Evolutionary conservation across 2,888 invertebrate species (phyloP), one percentile per base, ranked within the genome.

Genomic region (Ectobius pallidus): DNA sequence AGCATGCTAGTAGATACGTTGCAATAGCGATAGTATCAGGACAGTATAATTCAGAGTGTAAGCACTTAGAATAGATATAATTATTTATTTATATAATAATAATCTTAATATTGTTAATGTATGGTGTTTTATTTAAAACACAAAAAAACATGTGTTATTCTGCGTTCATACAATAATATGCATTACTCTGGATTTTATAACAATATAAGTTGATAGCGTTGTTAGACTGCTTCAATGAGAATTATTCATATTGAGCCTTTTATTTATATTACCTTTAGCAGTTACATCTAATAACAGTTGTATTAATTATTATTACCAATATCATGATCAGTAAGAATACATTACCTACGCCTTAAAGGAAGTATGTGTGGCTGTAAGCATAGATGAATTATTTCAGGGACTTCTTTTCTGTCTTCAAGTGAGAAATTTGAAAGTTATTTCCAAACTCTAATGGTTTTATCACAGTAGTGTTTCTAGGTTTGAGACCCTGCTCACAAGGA

Each of bases 51-150:
- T 3, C n/a, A 22, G 22, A 22, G n/a, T 25, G 65, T 18, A 65
- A 65, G 30, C 44, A 46, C n/a, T 4, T 65, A 46, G 65, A 3
- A n/a, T 44, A 65, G 65, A 16, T 65, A 46, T 46, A 18, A 65
- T 65, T 65, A 34, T 34, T 65, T 34, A 65, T 63, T 39, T 20
- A 16, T 34, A 61, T 61, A 20, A 62, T 62, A n/a, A 65, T 65
- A 16, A 65, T 65, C 16, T 18, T 65, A 9, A 22, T 42, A 65
- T 39, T 42, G 20, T 18, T 63, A 65, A 42, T 42, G 34, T 42
- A 42, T 1, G 30, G 32, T n/a, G 65, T 65, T 46, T 46, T 65
- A 44, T 58, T 58, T 58, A n/a, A 25, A 9, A 42, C 22, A 61
- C 6, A 63, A 34, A 34, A 32, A 1, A 3, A n/a, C n/a, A n/a